Percentiles rank a stretch among this genome's conserved stretches.
Evolutionary conservation across 2,888 invertebrate species (phyloP).

Genomic region (Elysia crispata): DNA sequence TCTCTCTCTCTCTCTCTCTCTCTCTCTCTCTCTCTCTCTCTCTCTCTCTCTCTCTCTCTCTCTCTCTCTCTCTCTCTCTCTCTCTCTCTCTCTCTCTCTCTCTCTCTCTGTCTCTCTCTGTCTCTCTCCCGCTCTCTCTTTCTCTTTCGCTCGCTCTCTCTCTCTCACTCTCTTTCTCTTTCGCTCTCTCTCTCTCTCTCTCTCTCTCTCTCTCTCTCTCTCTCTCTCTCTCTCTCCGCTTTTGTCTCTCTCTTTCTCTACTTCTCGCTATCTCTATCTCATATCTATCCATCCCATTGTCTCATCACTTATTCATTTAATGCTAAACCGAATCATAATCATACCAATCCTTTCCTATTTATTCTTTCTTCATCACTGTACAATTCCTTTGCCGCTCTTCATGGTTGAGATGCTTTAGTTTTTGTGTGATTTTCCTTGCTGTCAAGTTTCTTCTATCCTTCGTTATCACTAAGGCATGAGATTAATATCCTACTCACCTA

Average conservation of each 20-base stretch:
- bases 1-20: background rate
- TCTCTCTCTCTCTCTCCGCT: background rate
- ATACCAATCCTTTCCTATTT: background rate
- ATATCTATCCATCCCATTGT: too few relatives aligned
- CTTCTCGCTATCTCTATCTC: background rate
- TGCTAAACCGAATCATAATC: too few relatives aligned
- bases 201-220: background rate
- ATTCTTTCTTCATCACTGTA: background rate
- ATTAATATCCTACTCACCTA: too few relatives aligned
- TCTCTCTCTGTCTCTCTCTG: conserved; percentile 10
- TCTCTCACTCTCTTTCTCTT: conserved; percentile 27
- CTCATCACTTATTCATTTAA: too few relatives aligned
- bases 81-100: background rate
- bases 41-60: background rate
- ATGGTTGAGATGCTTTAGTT: background rate
- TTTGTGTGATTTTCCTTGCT: background rate
- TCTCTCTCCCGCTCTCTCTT: conserved; percentile 13
- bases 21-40: background rate
- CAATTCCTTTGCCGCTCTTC: background rate
- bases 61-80: background rate
- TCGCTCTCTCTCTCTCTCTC: conserved; percentile 32
- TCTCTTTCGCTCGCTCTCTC: conserved; percentile 13
- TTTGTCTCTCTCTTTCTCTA: background rate
- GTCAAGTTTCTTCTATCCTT: too few relatives aligned
- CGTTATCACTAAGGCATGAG: too few relatives aligned